Base-by-base conservation (phyloP, 2,113 vertebrate species). In the Catharus bicknelli region DNA sequence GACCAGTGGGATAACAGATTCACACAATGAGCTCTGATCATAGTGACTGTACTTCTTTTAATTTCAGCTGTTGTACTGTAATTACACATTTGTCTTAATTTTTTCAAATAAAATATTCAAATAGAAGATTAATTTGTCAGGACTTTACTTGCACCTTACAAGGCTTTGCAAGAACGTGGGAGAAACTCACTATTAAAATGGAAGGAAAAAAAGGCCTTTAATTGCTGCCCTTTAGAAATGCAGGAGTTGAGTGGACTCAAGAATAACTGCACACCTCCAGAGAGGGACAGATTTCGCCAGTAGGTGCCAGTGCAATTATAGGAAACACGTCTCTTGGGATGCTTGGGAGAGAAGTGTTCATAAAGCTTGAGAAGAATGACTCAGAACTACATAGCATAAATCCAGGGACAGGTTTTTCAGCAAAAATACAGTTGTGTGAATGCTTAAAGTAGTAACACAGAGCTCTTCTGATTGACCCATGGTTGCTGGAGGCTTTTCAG, bases 241-340 rank as follows among this genome's bases (percentile, higher is more conserved):
- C 30, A 50, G 38, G 40, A 69, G 14, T 32, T 3, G 0, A 5
- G 12, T 59, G 16, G 27, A 51, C 19, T 51, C 7, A 38, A 22
- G 36, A 38, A 53, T 32, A 69, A 34, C 10, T 14, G 18, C 26
- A 76, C 38, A 30, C 13, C 1, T 3, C 62, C 2, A 7, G 50
- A 62, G 55, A 45, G 30, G 47, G 57, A 76, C 1, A 0, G 69
- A 68, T 96, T 84, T 94, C 58, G 0, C 84, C 92, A 57, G 87
- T 88, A 91, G 92, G 55, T 76, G 83, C 90, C 86, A 94, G 69
- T 80, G 82, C 50, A n/a, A 45, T 83, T 79, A 67, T 77, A 72
- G 67, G 55, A 74, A 95, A 76, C 3, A 0, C 76, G n/a, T 82
- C 66, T 89, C 48, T 85, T 78, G 70, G 63, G 67, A 13, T 92